Evolutionary conservation across 2,888 invertebrate genomes (phyloP), one percentile per base, ranked within the genome.

Genomic region (Chaetogeoica ovagalla): DNA sequence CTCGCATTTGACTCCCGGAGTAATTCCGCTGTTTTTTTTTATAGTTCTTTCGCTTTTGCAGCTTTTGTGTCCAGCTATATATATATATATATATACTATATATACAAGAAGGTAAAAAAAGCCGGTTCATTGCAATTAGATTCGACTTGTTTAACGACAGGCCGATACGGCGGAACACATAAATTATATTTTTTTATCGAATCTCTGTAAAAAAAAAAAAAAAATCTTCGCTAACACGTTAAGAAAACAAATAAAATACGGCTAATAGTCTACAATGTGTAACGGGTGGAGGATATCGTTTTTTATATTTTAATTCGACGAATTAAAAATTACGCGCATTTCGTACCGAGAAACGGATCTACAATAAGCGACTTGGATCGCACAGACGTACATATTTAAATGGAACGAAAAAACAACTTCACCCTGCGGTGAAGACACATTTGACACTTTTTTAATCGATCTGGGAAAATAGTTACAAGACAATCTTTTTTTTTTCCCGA

Each of bases 51-150:
- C 43, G 43, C 66, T 66, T 30, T 68, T 19, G 19, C 55, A 55
- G 6, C 19, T 55, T 19, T 55, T 11, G 48, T 11, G 19, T 55
- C 19, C 55, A 3, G 6, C 55, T 19, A 15, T 17, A 52, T 17
- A 52, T 30, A 30, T 30, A 30, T 30, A 30, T 30, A 30, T 30
- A 30, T 30, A 30, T 30, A n/a, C n/a, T n/a, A n/a, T n/a, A n/a
- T n/a, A n/a, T n/a, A n/a, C n/a, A n/a, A n/a, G 55, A 3, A 11
- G 7, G 39, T 2, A 13, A 30, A 19, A 70, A 70, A 62, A 79
- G 23, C 37, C 8, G 15, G 60, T 69, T 69, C 57, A 62, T 79
- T 23, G 23, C 70, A 79, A 71, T 71, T 79, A 70, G 52, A 71
- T 39, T 77, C 43, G 21, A 55, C 52, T 77, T 55, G 62, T 79